Conservation (phyloP, 1,140 invertebrate species). For the silkworm (Bombyx mori) region DNA sequence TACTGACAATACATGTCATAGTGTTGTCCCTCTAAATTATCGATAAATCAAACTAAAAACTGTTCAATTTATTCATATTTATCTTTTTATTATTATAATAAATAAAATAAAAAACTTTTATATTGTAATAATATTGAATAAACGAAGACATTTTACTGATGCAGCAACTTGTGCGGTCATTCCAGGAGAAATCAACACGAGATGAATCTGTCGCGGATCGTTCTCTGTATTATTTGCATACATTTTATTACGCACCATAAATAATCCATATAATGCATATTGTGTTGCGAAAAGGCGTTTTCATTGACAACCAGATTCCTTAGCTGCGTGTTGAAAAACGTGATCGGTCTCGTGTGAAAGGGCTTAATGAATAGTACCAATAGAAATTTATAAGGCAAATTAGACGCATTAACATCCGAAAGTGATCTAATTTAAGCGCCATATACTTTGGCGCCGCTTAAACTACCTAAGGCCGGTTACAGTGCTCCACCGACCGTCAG, state of each 20-base stretch:
- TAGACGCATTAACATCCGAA: slow-evolving; percentile 1
- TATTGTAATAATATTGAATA: too few relatives aligned
- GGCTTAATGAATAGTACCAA: slow-evolving; percentile 6
- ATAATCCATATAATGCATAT: slow-evolving; percentile 24
- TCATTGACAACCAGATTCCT: slow-evolving; percentile 4
- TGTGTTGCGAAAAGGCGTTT: slow-evolving; percentile 20
- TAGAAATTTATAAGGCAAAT: slow-evolving; percentile 6
- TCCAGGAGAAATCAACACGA: slow-evolving; percentile 27
- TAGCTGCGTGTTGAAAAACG: slow-evolving; percentile 1
- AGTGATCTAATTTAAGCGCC: slow-evolving; percentile 6
- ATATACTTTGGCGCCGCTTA: slow-evolving; percentile 4
- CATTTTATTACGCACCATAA: slow-evolving; percentile 34
- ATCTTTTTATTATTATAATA: too few relatives aligned
- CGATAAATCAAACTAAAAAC: too few relatives aligned
- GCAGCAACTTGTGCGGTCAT: slow-evolving; percentile 25
- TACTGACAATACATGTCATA: too few relatives aligned
- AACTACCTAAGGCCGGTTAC: too few relatives aligned
- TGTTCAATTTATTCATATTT: too few relatives aligned
- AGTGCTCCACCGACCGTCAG: too few relatives aligned
- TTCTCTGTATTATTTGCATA: slow-evolving; percentile 41
- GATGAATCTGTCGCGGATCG: slow-evolving; percentile 39
- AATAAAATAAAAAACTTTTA: too few relatives aligned
- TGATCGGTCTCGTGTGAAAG: slow-evolving; percentile 3
- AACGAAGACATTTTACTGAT: slow-evolving; percentile 21
- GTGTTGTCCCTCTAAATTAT: too few relatives aligned